Percentiles rank a stretch among this genome's conserved stretches.
These are phyloP conservation scores for Scomberomorus guttatus DNA, from an alignment of 2,797 vertebrate species.

Conservation along the genomic window DNA sequence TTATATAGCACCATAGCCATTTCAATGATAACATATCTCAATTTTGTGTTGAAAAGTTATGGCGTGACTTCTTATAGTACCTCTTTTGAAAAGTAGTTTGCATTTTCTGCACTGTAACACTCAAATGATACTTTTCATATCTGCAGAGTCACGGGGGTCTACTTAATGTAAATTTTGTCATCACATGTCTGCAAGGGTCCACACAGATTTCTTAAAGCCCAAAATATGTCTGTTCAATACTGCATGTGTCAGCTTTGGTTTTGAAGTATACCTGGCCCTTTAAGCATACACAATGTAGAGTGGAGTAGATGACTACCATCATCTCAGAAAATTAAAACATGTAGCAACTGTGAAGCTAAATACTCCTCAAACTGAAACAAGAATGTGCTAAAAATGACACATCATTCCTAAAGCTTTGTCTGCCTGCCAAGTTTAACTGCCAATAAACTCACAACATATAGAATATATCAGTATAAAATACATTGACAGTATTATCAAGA, in stretches of 20 bases:
- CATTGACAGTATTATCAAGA: neutral
- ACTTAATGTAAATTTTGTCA: too few relatives aligned
- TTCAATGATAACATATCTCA: neutral
- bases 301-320: too few relatives aligned
- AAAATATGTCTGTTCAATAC: too few relatives aligned
- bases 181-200: too few relatives aligned
- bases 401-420: neutral
- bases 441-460: neutral
- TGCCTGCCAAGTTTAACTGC: neutral
- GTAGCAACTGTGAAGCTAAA: neutral
- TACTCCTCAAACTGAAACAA: too few relatives aligned
- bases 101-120: neutral
- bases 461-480: neutral
- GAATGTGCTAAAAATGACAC: neutral
- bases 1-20: too few relatives aligned
- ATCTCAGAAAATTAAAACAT: neutral
- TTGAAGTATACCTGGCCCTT: neutral
- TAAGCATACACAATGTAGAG: neutral
- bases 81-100: neutral
- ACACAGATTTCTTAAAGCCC: too few relatives aligned
- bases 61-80: neutral
- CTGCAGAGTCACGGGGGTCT: too few relatives aligned
- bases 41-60: neutral
- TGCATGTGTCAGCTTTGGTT: neutral
- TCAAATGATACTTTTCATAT: too few relatives aligned